Conservation (phyloP, 2,797 vertebrate genomes). For the Heliangelus exortis region DNA sequence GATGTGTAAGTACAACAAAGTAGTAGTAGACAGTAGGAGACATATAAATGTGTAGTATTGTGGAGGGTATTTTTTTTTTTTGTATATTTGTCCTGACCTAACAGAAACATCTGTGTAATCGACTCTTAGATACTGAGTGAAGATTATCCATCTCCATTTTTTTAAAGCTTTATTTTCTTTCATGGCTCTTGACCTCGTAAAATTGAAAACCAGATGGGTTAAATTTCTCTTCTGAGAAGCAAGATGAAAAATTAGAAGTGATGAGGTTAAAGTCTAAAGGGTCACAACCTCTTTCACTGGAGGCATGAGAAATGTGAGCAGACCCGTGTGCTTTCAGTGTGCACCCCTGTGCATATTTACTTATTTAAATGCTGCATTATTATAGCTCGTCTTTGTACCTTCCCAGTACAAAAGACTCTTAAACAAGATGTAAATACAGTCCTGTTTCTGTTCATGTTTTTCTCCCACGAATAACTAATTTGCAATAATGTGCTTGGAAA, state of each 20-base stretch:
- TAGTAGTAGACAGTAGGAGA: background rate
- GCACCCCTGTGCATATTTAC: background rate
- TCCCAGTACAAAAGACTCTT: background rate
- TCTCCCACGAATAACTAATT: background rate
- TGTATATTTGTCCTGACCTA: background rate
- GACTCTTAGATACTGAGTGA: background rate
- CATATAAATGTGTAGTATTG: background rate
- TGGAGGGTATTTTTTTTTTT: background rate
- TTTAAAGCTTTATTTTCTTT: conserved; percentile 9
- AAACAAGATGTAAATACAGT: conserved; percentile 7
- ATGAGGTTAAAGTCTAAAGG: conserved; percentile 28
- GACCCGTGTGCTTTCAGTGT: accelerated
- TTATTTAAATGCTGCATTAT: background rate
- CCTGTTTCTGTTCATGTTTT: background rate
- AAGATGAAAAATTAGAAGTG: conserved; percentile 32
- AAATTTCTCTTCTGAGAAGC: conserved; percentile 11
- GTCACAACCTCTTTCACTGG: conserved; percentile 26
- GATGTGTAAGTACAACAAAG: background rate
- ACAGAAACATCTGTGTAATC: background rate
- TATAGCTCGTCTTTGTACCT: background rate
- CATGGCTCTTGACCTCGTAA: conserved; percentile 12
- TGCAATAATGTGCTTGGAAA: background rate
- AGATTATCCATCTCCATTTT: background rate
- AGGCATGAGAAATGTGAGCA: conserved; percentile 17
- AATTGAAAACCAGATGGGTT: conserved; percentile 47